Evolutionary conservation across 1,140 invertebrate species (phyloP).

Genomic region (Drosophila repleta): DNA sequence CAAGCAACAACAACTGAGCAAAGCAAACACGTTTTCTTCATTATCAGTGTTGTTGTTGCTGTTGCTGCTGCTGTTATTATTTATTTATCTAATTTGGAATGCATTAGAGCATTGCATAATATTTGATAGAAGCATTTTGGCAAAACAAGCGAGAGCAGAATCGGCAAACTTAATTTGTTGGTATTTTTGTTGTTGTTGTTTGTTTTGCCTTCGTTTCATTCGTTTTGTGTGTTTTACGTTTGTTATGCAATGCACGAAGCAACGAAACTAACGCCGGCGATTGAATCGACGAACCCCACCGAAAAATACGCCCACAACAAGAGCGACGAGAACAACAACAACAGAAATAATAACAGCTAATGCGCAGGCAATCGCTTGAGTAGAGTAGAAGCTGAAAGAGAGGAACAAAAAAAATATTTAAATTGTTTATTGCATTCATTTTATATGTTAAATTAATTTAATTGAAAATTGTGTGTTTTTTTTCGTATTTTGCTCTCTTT

Average conservation of each 20-base stretch:
- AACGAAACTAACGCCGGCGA: constrained; percentile 27
- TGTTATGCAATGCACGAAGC: constrained; percentile 52
- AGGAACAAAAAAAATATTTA: constrained; percentile 2
- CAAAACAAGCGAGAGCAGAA: constrained; percentile 59
- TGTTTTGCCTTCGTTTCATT: constrained; percentile 17
- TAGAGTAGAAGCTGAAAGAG: not conserved
- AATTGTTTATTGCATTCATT: constrained; percentile 21
- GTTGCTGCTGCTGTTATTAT: not conserved
- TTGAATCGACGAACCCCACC: constrained; percentile 2
- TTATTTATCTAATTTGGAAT: constrained; percentile 16
- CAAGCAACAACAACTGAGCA: constrained; percentile 32
- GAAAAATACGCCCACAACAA: constrained; percentile 24
- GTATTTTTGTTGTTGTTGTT: constrained; percentile 16
- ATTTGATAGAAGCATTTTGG: constrained; percentile 46
- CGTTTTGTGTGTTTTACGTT: constrained; percentile 15
- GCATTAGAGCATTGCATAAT: constrained; percentile 72
- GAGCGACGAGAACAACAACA: constrained; percentile 22
- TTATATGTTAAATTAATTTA: not conserved
- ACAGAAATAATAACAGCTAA: constrained; percentile 5
- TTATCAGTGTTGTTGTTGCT: constrained; percentile 10
- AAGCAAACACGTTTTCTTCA: constrained; percentile 59
- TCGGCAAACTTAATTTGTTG: constrained; percentile 28
- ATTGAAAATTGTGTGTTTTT: constrained; percentile 8
- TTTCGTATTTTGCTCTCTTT: constrained; percentile 38
- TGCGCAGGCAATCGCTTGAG: constrained; percentile 27